Evolutionary conservation across 64 coral and sea anemone genomes (phyloP).

Genomic region (Dendrophyllia cribrosa): DNA sequence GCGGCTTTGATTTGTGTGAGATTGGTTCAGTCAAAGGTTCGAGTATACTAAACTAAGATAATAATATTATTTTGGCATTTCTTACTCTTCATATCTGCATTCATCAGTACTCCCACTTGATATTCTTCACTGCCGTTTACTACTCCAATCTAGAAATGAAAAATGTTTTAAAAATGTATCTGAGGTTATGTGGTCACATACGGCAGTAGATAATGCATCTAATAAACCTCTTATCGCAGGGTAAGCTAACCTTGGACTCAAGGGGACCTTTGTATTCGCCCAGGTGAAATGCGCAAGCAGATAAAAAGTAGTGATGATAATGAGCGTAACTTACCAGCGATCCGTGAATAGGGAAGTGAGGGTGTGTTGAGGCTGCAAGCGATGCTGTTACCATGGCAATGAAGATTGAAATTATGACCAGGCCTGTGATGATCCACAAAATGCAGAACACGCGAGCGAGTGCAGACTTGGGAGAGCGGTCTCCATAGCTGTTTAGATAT

Average conservation of each 20-base stretch:
- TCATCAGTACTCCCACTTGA: conserved; percentile 87
- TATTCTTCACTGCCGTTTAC: conserved; percentile 94
- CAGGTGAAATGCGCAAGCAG: no score
- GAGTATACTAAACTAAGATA: no score
- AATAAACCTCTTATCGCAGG: no score
- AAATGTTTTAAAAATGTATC: not conserved
- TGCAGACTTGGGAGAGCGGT: conserved; percentile 90
- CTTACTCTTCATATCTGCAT: conserved; percentile 93
- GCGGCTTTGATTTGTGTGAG: no score
- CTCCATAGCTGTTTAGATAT: conserved; percentile 68
- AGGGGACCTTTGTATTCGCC: no score
- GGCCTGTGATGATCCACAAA: conserved; percentile 88
- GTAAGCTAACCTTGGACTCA: no score
- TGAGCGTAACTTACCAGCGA: conserved; percentile 57
- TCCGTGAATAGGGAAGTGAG: conserved; percentile 87
- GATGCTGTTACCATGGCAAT: conserved; percentile 94
- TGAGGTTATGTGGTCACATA: no score
- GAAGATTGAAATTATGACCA: conserved; percentile 90
- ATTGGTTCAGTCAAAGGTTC: no score
- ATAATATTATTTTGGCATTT: no score
- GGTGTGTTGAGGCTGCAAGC: conserved; percentile 84
- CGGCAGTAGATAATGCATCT: no score
- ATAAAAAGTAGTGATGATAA: no score
- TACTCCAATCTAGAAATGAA: conserved; percentile 77
- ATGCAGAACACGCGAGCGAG: conserved; percentile 93